Base-by-base conservation (phyloP, 2,888 invertebrate genomes). In the Drosophila neotestacea region DNA sequence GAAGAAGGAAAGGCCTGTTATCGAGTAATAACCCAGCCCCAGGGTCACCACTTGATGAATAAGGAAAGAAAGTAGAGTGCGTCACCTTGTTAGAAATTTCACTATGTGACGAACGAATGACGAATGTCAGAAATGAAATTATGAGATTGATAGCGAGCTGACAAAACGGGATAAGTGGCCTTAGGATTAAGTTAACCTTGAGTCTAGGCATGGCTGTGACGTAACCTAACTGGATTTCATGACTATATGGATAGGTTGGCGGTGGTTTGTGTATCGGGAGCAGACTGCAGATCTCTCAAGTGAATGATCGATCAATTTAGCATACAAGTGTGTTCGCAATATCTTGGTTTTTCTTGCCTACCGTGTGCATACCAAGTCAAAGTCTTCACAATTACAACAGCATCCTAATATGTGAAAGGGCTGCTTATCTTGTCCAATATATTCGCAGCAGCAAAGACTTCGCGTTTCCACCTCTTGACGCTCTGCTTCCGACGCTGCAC, bases 381-480 rank as follows among this genome's bases (percentile, higher is more conserved):
- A 92, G 82, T 94, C 94, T 74, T 92, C 91, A 79, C 94, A 94
- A 89, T 94, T 94, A 88, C 94, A 94, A 86, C 94, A 94, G 78
- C 94, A 94, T 79, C 92, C 93, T 80, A 94, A 82, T 64, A 95
- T 92, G 79, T 94, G 94, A 81, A 77, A 88, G 6, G 70, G 85
- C 80, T 94, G 92, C 61, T 93, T 91, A 66, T 93, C 90, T 27
- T 90, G 87, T 82, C 94, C 93, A 71, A 94, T 92, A 88, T 94
- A 94, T 91, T 94, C 94, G 88, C 94, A 95, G 84, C 94, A 94
- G 85, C 94, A 94, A 75, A 94, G 92, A 90, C 77, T 67, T 44
- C 4, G 42, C 6, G 41, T 16, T 13, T 52, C 27, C 11, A 4
- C 42, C 7, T 77, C 78, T 11, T 9, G 36, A 4, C 36, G 47